A percentile compares a stretch with the other conserved stretches of the same genome.
Conservation (phyloP, 2,113 vertebrate genomes). For the Oncorhynchus nerka region DNA sequence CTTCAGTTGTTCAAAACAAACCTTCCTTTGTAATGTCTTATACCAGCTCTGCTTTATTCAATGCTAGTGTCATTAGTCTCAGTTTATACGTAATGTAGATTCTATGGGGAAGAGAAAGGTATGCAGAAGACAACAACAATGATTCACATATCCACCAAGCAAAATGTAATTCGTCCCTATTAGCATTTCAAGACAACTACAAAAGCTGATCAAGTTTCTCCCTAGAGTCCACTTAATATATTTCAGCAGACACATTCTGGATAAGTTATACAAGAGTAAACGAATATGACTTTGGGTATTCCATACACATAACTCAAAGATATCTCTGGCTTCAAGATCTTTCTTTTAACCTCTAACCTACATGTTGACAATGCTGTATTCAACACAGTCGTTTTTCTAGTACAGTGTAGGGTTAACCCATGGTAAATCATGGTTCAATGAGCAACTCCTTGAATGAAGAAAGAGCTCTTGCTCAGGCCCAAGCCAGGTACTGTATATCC, state of each 20-base stretch:
- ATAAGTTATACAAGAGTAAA: not conserved
- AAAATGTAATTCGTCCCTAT: not conserved
- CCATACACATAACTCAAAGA: not conserved
- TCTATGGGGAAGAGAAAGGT: no score
- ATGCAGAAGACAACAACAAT: no score
- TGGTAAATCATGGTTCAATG: slow-evolving; percentile 17
- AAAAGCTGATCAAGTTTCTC: not conserved
- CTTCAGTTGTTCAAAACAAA: no score
- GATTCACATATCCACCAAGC: no score
- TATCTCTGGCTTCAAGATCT: not conserved
- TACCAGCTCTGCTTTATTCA: no score
- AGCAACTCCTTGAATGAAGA: slow-evolving; percentile 10
- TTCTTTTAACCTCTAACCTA: not conserved
- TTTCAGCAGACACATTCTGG: not conserved
- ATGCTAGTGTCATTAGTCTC: no score
- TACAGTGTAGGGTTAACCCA: not conserved
- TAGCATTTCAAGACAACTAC: not conserved
- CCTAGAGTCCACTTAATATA: not conserved
- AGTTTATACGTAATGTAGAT: no score
- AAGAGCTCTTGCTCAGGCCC: not conserved
- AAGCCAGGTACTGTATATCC: not conserved
- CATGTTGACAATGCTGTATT: not conserved
- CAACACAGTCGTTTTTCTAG: no score
- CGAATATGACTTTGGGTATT: slow-evolving; percentile 3
- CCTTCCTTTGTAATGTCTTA: no score